Evolutionary conservation across 2,888 invertebrate species (phyloP).

Genomic region (Erebia epiphron): DNA sequence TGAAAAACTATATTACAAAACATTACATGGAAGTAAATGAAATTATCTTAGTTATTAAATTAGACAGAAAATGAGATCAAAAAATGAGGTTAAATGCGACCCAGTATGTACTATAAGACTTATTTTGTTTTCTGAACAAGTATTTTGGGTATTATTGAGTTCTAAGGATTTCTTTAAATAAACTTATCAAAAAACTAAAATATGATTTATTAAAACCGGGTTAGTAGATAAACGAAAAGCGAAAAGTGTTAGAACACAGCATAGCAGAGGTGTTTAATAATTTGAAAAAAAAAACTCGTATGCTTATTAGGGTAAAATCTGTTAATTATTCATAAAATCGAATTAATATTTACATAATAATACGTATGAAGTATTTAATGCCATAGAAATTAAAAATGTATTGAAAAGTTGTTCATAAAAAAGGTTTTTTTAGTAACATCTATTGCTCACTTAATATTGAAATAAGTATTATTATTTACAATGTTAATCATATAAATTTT

Average conservation of each 20-base stretch:
- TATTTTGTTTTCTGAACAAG: not conserved
- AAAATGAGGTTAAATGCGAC: not conserved
- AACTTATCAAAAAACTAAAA: not conserved
- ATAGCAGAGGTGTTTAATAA: not conserved
- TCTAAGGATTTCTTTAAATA: not conserved
- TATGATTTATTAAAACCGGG: slow-evolving; percentile 20
- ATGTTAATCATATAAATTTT: not conserved
- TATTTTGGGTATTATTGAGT: not conserved
- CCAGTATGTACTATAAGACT: not conserved
- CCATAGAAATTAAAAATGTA: not conserved
- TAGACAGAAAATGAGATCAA: slow-evolving; percentile 16
- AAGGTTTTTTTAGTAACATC: not conserved
- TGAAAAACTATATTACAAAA: not conserved
- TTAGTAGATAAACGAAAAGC: slow-evolving; percentile 30
- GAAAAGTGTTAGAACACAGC: slow-evolving; percentile 15
- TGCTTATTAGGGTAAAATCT: not conserved
- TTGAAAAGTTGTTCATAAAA: not conserved
- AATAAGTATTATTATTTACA: not conserved
- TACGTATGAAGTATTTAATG: not conserved
- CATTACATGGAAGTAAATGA: not conserved
- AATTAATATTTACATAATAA: slow-evolving; percentile 5
- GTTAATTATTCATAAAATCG: not conserved
- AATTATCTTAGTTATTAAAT: not conserved
- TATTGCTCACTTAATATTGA: not conserved
- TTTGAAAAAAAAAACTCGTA: not conserved